Evolutionary conservation across 2,797 vertebrate genomes (phyloP).

Genomic region (Rhinogobio ventralis): DNA sequence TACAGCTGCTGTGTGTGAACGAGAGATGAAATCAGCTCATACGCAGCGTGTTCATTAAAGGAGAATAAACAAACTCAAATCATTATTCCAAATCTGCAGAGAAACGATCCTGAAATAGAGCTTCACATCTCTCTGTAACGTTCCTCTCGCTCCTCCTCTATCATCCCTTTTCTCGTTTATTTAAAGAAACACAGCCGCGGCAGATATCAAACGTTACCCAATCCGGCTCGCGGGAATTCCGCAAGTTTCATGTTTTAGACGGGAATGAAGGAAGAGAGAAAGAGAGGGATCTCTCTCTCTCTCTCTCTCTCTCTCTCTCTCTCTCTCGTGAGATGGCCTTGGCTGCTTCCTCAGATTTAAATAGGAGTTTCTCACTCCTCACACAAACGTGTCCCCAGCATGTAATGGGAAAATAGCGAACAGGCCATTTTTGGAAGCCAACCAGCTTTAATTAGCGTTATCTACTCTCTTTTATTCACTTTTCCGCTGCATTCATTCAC

Average conservation of each 20-base stretch:
- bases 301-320: conserved; percentile 63
- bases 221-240: conserved; percentile 71
- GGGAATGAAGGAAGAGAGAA: conserved; percentile 67
- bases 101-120: conserved; percentile 54
- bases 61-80: conserved; percentile 49
- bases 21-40: conserved; percentile 11
- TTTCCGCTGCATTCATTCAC: conserved; percentile 7
- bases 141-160: conserved; percentile 24
- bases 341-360: conserved; percentile 75
- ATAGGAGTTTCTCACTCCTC: conserved; percentile 64
- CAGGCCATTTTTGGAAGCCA: conserved; percentile 44
- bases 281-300: conserved; percentile 67
- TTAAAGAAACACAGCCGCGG: conserved; percentile 68
- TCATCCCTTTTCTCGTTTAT: conserved; percentile 68
- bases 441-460: conserved; percentile 54
- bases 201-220: conserved; percentile 70
- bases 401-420: conserved; percentile 14
- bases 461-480: conserved; percentile 47
- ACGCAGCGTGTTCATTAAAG: conserved; percentile 45
- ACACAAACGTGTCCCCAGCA: conserved; percentile 22
- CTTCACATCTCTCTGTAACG: conserved; percentile 23
- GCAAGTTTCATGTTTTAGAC: conserved; percentile 72
- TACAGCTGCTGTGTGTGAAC: conserved; percentile 9
- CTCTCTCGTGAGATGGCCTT: conserved; percentile 62
- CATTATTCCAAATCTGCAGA: conserved; percentile 50